Evolutionary conservation across 1,140 invertebrate genomes (phyloP).

Genomic region (Drosophila prosaltans): DNA sequence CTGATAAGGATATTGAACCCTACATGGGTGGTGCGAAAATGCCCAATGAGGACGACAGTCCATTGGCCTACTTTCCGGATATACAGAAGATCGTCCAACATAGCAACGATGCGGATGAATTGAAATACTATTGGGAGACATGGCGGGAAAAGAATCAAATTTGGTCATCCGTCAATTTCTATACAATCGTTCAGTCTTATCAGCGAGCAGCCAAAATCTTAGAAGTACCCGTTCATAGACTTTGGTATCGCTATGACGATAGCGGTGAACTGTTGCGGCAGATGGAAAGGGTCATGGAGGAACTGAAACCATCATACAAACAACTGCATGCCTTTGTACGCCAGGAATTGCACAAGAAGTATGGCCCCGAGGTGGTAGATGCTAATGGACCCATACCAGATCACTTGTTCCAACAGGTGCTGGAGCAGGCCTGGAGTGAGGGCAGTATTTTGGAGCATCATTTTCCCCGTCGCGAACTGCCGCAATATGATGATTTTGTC

Average conservation of each 20-base stretch:
- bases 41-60: constrained; percentile 73
- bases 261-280: constrained; percentile 85
- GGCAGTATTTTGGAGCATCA: constrained; percentile 73
- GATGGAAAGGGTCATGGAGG: constrained; percentile 84
- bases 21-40: constrained; percentile 73
- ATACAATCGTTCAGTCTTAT: constrained; percentile 74
- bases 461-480: constrained; percentile 62
- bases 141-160: constrained; percentile 77
- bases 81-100: constrained; percentile 73
- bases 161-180: constrained; percentile 76
- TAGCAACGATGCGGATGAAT: constrained; percentile 67
- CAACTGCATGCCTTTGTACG: constrained; percentile 95
- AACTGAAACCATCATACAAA: constrained; percentile 92
- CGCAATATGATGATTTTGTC: constrained; percentile 70
- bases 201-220: constrained; percentile 67
- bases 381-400: constrained; percentile 93
- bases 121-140: constrained; percentile 79
- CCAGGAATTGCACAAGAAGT: constrained; percentile 88
- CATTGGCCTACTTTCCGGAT: constrained; percentile 72
- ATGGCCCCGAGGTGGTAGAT: constrained; percentile 87
- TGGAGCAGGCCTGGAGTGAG: constrained; percentile 73
- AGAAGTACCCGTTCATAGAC: constrained; percentile 65
- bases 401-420: constrained; percentile 88
- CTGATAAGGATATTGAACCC: constrained; percentile 80
- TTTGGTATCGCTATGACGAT: constrained; percentile 83